Percentiles rank a stretch among this genome's conserved stretches.
These are phyloP conservation scores for Pan paniscus DNA, from an alignment of 2,113 vertebrate species.

Conservation along the genomic window DNA sequence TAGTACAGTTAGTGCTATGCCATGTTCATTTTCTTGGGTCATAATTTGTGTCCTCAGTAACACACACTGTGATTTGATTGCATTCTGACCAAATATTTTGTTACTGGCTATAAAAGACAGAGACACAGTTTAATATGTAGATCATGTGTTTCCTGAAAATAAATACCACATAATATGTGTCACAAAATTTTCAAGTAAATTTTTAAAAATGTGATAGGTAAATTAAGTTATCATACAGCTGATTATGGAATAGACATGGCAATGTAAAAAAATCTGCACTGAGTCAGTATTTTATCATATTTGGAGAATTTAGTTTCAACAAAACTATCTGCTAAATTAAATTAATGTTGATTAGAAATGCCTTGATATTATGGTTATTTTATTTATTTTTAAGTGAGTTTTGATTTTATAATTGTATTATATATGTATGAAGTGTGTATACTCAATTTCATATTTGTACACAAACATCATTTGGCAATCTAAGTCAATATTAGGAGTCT, in stretches of 20 bases:
- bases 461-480: not conserved
- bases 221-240: not conserved
- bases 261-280: not conserved
- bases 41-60: not conserved
- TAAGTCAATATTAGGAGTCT: not conserved
- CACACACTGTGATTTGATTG: not conserved
- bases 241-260: not conserved
- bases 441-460: not conserved
- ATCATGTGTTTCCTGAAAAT: not conserved
- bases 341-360: conserved; percentile 16
- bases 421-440: not conserved
- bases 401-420: conserved; percentile 3
- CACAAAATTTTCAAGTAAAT: not conserved
- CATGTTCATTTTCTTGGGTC: not conserved
- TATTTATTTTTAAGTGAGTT: not conserved
- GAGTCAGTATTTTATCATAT: not conserved
- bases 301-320: not conserved
- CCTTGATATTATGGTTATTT: conserved; percentile 17
- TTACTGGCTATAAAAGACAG: not conserved
- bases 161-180: not conserved
- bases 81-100: not conserved
- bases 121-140: not conserved
- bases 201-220: not conserved
- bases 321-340: not conserved
- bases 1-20: not conserved